Conservation (phyloP, 2,113 vertebrate species). For the Prietella phreatophila region DNA sequence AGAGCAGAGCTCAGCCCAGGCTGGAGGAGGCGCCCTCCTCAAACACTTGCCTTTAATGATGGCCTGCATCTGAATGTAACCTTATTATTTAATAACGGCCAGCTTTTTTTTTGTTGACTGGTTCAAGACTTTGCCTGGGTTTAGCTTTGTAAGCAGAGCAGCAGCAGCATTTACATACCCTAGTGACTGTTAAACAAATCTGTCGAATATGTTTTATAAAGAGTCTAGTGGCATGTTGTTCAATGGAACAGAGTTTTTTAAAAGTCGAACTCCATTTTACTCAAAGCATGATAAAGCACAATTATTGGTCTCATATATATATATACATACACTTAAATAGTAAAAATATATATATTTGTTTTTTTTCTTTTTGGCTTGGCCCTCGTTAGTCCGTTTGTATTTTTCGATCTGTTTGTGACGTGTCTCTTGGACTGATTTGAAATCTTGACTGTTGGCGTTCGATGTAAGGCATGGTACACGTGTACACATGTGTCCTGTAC, state of each 20-base stretch:
- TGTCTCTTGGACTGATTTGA: constrained; percentile 8
- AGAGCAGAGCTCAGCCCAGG: constrained; percentile 46
- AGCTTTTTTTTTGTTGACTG: constrained; percentile 31
- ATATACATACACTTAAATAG: not conserved
- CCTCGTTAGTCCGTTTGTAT: not conserved
- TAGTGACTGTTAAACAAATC: constrained; percentile 44
- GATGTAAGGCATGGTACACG: not conserved
- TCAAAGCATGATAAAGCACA: not conserved
- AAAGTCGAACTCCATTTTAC: not conserved
- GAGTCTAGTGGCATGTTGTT: constrained; percentile 13
- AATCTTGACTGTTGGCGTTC: constrained; percentile 7
- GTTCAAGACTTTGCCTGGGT: not conserved
- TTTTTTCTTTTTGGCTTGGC: not conserved
- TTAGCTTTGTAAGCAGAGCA: constrained; percentile 21
- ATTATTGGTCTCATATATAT: not conserved
- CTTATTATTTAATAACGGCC: constrained; percentile 40
- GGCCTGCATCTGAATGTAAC: constrained; percentile 32
- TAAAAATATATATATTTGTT: not conserved
- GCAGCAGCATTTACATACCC: constrained; percentile 40
- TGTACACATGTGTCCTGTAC: constrained; percentile 18
- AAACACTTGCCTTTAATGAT: constrained; percentile 35
- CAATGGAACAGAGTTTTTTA: not conserved
- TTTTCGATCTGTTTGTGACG: not conserved
- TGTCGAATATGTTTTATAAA: constrained; percentile 38
- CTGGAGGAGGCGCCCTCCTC: constrained; percentile 58